Base-by-base conservation (phyloP, 1,140 invertebrate genomes). In the Pogonomyrmex barbatus region DNA sequence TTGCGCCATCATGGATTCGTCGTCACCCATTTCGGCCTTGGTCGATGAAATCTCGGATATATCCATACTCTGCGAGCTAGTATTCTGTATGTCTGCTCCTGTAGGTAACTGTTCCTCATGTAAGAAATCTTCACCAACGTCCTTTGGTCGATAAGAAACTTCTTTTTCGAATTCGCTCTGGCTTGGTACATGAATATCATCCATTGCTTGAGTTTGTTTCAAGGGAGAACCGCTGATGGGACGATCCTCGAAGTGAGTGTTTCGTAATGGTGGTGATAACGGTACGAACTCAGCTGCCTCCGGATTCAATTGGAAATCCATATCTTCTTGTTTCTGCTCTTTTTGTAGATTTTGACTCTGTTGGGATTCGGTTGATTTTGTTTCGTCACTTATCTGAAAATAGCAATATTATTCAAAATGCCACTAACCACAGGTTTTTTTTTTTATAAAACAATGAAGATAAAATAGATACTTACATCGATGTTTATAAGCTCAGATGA, bases 241-340 rank as follows among this genome's bases (percentile, higher is more conserved):
- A 39, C 95, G 93, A 87, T 96, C 96, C 2, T 95, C 92, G 82
- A 95, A 91, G 1, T 93, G 83, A 5, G 94, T 36, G 14, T 9
- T n/a, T 1, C 12, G 42, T 5, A 87, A 89, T 2, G 93, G 89
- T 30, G 95, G 95, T 1, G 96, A 96, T 12, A 95, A 95, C 0
- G 96, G 96, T 47, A 97, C 95, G 90, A 97, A 97, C 92, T 97
- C 97, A 2, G 96, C 96, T 5, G 97, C 97, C 79, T 97, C 96
- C 0, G 97, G 97, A 94, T 97, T 97, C 88, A 97, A 91, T 65
- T 96, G 96, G 62, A 96, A 97, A 78, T 96, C 96, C 96, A 97
- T 96, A 77, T 96, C 95, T 93, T 96, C 95, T 2, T n/a, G 33
- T 30, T 50, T 67, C 79, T 81, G 9, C 86, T 68, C 1, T 93